Conservation (phyloP, 2,888 invertebrate species). For the Hedychridium roseum region DNA sequence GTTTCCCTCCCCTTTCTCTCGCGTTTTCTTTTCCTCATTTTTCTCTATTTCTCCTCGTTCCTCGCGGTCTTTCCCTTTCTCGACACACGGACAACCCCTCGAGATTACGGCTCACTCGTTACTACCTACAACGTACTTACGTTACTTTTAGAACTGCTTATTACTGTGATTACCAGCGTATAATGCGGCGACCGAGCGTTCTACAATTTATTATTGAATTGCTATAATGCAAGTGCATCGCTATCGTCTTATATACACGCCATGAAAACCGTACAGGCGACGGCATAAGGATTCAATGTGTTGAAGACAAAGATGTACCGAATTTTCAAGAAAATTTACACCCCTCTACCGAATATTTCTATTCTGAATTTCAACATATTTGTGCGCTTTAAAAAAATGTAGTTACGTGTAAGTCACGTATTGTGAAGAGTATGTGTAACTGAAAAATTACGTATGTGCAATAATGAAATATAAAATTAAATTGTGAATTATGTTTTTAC, state of each 20-base stretch:
- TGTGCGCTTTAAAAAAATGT: too few relatives aligned
- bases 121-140: conserved; percentile 59
- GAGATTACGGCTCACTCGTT: conserved; percentile 57
- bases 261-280: conserved; percentile 25
- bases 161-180: conserved; percentile 59
- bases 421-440: too few relatives aligned
- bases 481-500: too few relatives aligned
- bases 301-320: too few relatives aligned
- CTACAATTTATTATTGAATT: conserved; percentile 60
- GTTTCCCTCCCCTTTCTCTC: neutral
- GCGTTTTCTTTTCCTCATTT: conserved; percentile 3
- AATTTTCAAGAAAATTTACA: too few relatives aligned
- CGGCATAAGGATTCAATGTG: too few relatives aligned
- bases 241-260: conserved; percentile 14
- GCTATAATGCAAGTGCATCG: conserved; percentile 47
- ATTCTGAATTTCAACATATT: too few relatives aligned
- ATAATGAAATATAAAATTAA: too few relatives aligned
- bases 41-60: neutral
- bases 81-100: conserved; percentile 39
- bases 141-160: conserved; percentile 60
- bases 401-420: too few relatives aligned
- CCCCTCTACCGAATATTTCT: too few relatives aligned
- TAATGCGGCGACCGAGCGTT: conserved; percentile 52
- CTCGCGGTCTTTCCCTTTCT: neutral
- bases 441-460: too few relatives aligned